These are phyloP conservation scores for Psittacus erithacus DNA, from an alignment of 2,113 vertebrate genomes.

Conservation along the genomic window DNA sequence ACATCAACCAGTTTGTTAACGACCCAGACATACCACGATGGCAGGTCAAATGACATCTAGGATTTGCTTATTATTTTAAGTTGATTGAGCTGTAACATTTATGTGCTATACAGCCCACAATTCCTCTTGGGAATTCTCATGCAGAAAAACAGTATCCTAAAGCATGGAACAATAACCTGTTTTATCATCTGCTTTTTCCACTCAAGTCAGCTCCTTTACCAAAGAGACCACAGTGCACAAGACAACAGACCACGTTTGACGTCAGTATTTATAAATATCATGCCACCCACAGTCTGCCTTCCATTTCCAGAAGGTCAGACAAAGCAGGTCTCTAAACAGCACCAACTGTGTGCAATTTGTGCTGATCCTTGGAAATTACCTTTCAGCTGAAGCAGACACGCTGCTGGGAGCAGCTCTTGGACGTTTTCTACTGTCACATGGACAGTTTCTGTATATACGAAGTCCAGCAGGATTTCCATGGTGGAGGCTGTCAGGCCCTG, in stretches of 20 bases:
- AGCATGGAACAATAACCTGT: neutral
- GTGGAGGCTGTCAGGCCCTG: constrained; percentile 95
- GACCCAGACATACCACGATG: neutral
- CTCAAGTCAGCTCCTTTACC: neutral
- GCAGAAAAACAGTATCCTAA: neutral
- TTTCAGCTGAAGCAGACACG: constrained; percentile 96
- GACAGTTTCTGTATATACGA: constrained; percentile 98
- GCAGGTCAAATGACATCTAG: neutral
- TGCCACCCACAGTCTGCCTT: neutral
- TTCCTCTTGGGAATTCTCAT: neutral
- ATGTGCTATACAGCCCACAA: neutral
- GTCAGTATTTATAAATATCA: neutral
- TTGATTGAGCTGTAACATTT: neutral
- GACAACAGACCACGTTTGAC: neutral
- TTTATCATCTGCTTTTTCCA: neutral
- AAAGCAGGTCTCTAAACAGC: neutral
- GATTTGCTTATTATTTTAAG: neutral
- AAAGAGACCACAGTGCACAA: neutral
- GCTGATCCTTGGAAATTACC: constrained; percentile 73
- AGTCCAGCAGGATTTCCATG: constrained; percentile 99
- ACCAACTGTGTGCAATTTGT: neutral
- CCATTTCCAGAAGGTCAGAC: neutral
- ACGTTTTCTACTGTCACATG: constrained; percentile 97
- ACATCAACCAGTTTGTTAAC: neutral
- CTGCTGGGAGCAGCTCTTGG: constrained; percentile 94